phyloP scores from a whole-genome alignment of 2,888 invertebrate genomes.

The Scaptomyza polygonia region DNA sequence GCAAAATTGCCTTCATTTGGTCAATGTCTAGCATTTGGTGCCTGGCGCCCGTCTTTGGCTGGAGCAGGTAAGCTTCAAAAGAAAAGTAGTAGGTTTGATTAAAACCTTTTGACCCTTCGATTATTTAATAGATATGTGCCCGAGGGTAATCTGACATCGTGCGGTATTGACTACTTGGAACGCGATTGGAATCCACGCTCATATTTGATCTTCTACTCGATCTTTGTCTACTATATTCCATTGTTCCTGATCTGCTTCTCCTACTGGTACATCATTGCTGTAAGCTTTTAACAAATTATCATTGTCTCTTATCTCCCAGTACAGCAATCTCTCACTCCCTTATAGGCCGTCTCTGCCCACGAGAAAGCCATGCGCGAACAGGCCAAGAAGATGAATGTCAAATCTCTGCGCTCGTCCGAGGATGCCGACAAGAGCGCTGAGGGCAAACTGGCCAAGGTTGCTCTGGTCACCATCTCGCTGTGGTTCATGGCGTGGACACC shows the following conservation, averaged over 20 bases:
- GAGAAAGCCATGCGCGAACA: constrained; percentile 95
- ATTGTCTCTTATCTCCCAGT: too few relatives aligned
- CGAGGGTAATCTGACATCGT: constrained; percentile 97
- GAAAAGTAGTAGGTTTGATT: too few relatives aligned
- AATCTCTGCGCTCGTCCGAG: constrained; percentile 92
- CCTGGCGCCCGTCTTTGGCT: constrained; percentile 93
- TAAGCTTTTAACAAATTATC: constrained; percentile 78
- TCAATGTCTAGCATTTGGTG: constrained; percentile 91
- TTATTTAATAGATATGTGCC: constrained; percentile 90
- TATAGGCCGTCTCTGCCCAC: constrained; percentile 85
- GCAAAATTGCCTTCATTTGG: constrained; percentile 93
- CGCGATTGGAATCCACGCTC: constrained; percentile 91
- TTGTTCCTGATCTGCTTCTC: constrained; percentile 92
- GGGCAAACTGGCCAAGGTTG: constrained; percentile 94
- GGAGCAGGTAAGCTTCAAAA: constrained; percentile 91
- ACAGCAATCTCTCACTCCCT: too few relatives aligned
- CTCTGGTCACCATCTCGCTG: constrained; percentile 93
- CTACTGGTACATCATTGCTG: constrained; percentile 94
- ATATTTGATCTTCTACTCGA: constrained; percentile 91
- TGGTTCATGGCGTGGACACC: constrained; percentile 98
- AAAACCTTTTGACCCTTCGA: not conserved
- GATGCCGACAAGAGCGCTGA: constrained; percentile 92
- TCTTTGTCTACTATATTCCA: constrained; percentile 91
- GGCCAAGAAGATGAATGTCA: constrained; percentile 97
- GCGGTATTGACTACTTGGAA: constrained; percentile 94